Conservation (phyloP, 1,140 invertebrate species). For the Heliconius himera region DNA sequence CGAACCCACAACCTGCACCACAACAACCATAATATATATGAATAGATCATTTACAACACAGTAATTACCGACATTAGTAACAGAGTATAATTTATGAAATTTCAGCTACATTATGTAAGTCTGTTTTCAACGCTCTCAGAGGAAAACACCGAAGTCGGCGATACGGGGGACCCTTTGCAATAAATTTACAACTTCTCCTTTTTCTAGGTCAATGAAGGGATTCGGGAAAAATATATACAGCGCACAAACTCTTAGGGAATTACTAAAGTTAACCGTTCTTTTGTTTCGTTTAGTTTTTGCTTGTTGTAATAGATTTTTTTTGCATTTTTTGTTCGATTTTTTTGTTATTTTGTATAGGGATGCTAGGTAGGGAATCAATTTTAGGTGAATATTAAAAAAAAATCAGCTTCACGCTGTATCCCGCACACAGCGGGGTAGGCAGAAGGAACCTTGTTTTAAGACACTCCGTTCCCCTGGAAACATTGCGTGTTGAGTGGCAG, state of each 20-base stretch:
- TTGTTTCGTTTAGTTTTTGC: conserved; percentile 12
- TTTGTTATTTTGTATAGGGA: neutral
- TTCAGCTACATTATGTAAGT: conserved; percentile 28
- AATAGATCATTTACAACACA: neutral
- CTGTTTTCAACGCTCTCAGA: conserved; percentile 34
- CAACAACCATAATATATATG: too few species aligned
- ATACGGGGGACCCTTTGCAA: conserved; percentile 27
- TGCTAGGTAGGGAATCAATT: too few species aligned
- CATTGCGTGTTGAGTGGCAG: too few species aligned
- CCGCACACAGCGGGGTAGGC: too few species aligned
- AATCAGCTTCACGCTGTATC: too few species aligned
- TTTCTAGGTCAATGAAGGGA: conserved; percentile 39
- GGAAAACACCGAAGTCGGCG: conserved; percentile 15
- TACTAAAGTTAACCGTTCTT: conserved; percentile 18
- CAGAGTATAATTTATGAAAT: conserved; percentile 34
- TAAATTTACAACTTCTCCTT: conserved; percentile 40
- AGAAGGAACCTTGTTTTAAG: too few species aligned
- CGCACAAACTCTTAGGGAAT: conserved; percentile 15
- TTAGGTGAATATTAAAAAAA: too few species aligned
- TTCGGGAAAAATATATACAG: conserved; percentile 33
- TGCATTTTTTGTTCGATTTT: neutral
- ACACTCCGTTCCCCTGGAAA: too few species aligned
- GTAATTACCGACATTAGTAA: conserved; percentile 13
- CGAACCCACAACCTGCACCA: too few species aligned
- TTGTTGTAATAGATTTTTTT: conserved; percentile 4